A percentile compares a stretch with the other conserved stretches of the same genome.
These are phyloP conservation scores for Nannobrachium achirus DNA, from an alignment of 2,113 vertebrate genomes.

Conservation along the genomic window DNA sequence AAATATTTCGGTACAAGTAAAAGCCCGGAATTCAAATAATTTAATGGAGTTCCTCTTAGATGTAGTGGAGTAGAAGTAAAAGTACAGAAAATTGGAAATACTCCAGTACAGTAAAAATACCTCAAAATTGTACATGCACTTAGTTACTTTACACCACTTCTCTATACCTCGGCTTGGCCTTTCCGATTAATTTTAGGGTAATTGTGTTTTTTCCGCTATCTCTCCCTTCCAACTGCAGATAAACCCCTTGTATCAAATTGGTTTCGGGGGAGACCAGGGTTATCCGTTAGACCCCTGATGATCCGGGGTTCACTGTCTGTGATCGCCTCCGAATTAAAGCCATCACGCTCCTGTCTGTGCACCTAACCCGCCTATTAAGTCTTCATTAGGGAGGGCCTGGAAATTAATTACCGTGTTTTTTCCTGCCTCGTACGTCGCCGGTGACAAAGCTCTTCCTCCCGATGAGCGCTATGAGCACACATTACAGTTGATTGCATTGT, in stretches of 20 bases:
- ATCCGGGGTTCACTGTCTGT: constrained; percentile 43
- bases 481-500: constrained; percentile 5
- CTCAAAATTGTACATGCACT: no score
- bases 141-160: no score
- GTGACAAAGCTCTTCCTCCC: constrained; percentile 19
- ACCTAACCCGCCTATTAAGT: constrained; percentile 65
- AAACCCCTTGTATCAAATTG: constrained; percentile 65
- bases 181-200: constrained; percentile 64
- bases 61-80: no score
- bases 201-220: constrained; percentile 53
- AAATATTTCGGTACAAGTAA: no score
- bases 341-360: constrained; percentile 43
- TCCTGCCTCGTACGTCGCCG: constrained; percentile 23
- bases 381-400: constrained; percentile 55
- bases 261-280: constrained; percentile 43
- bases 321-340: constrained; percentile 44
- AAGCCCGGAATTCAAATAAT: no score
- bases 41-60: no score
- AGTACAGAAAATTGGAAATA: no score
- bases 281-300: constrained; percentile 43
- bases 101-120: no score
- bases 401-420: constrained; percentile 53
- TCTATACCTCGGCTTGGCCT: not conserved
- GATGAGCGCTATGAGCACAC: constrained; percentile 20
- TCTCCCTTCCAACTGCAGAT: constrained; percentile 51